Evolutionary conservation across 1,140 invertebrate species (phyloP), one percentile per base, ranked within the genome.

Genomic region (Asbolus verrucosus): DNA sequence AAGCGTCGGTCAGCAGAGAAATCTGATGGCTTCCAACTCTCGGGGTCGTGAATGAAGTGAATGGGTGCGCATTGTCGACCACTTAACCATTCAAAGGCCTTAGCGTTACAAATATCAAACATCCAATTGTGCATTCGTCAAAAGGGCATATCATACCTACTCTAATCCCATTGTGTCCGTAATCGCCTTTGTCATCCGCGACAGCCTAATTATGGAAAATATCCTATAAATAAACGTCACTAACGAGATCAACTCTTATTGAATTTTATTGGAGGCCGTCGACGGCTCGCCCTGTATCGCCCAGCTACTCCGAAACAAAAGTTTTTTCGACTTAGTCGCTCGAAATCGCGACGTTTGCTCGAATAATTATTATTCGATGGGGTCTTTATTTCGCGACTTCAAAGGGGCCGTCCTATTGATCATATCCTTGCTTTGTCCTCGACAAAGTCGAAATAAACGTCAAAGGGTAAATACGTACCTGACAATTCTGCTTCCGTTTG

Each of bases 201-300:
- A 67, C 73, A 60, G 66, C 31, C 69, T 74, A 74, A 74, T 74
- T 74, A 74, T 66, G 68, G 69, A 71, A 71, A 74, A 71, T 69
- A 62, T 59, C 8, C 72, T 65, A 69, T 71, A 71, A 74, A 71
- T 68, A 74, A 71, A 16, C 15, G 30, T 14, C 3, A 13, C 66
- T 66, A 66, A 66, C 63, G 30, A 66, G 38, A 62, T 62, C 33
- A 27, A 27, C 21, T 54, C 19, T 54, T 54, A 54, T 54, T 54
- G 46, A 16, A 2, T 27, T 54, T 54, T 54, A 54, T 54, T 54
- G 21, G 46, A 6, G 14, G n/a, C n/a, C 8, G 46, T 27, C 46
- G 46, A 24, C 13, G 19, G 27, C 46, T 54, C 18, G 27, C 46
- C 46, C 46, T 54, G 18, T 14, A 21, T 14, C 19, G 21, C 46